A percentile compares a stretch with the other conserved stretches of the same genome.
Evolutionary conservation across 2,113 vertebrate species (phyloP).

Genomic region (Eulacestoma nigropectus): DNA sequence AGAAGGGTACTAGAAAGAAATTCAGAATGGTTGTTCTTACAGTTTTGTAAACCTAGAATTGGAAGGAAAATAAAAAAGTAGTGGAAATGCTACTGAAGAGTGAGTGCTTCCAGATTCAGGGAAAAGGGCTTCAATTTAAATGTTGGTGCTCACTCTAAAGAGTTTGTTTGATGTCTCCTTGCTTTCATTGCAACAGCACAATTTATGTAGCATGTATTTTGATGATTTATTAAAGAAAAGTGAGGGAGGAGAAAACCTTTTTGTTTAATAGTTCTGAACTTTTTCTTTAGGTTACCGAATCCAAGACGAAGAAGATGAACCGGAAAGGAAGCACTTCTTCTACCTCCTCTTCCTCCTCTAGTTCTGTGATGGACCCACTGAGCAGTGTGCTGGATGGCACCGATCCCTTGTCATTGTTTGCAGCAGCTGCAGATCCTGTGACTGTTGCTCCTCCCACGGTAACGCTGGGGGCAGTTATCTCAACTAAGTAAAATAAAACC

Average conservation of each 20-base stretch:
- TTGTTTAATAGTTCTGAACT: not conserved
- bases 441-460: slow-evolving; percentile 36
- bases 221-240: not conserved
- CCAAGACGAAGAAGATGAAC: slow-evolving; percentile 83
- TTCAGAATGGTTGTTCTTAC: not conserved
- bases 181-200: not conserved
- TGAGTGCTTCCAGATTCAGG: not conserved
- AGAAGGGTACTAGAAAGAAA: not conserved
- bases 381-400: slow-evolving; percentile 93
- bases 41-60: not conserved
- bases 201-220: not conserved
- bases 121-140: not conserved
- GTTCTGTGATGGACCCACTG: slow-evolving; percentile 84
- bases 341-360: slow-evolving; percentile 89
- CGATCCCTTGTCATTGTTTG: slow-evolving; percentile 91
- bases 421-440: slow-evolving; percentile 78
- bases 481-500: not conserved
- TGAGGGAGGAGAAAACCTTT: not conserved
- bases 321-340: slow-evolving; percentile 93
- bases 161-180: not conserved
- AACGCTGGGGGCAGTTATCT: not conserved
- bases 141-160: not conserved
- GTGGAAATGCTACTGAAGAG: not conserved
- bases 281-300: slow-evolving; percentile 84
- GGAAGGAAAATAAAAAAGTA: not conserved